Conservation (phyloP, 30 jellyfish, hydroid and myxozoan genomes). For the Pseudorhiza aurosa region DNA sequence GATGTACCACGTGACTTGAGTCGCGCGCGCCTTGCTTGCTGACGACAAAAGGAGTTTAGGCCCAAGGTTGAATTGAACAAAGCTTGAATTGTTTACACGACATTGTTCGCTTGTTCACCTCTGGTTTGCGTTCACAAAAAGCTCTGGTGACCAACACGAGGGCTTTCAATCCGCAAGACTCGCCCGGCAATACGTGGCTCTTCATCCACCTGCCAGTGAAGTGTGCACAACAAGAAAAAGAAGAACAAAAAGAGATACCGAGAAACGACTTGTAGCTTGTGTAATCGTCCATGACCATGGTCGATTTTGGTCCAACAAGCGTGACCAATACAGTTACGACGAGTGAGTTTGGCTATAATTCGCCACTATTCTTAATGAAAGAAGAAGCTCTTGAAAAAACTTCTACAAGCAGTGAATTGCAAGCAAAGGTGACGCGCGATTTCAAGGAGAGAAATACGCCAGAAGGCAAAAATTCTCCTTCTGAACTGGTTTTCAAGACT, state of each 20-base stretch:
- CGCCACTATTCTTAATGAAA: slow-evolving; percentile 81
- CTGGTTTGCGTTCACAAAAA: slow-evolving; percentile 50
- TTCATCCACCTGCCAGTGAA: slow-evolving; percentile 79
- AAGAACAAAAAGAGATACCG: slow-evolving; percentile 34
- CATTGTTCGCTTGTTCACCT: slow-evolving; percentile 53
- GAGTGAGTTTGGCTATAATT: slow-evolving; percentile 82
- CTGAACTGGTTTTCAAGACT: slow-evolving; percentile 72
- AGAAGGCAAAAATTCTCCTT: slow-evolving; percentile 46
- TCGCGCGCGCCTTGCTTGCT: slow-evolving; percentile 67
- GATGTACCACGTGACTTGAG: slow-evolving; percentile 58
- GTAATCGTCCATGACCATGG: slow-evolving; percentile 98
- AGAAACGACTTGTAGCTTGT: slow-evolving; percentile 75
- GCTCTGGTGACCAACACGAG: slow-evolving; percentile 83
- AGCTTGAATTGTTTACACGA: slow-evolving; percentile 59
- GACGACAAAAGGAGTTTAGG: slow-evolving; percentile 68
- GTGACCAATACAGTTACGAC: slow-evolving; percentile 87
- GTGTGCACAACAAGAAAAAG: slow-evolving; percentile 75
- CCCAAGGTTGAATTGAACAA: slow-evolving; percentile 60
- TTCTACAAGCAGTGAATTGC: slow-evolving; percentile 46
- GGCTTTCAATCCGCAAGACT: slow-evolving; percentile 66
- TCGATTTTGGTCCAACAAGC: slow-evolving; percentile 99
- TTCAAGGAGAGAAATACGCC: slow-evolving; percentile 67
- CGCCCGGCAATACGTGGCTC: slow-evolving; percentile 71
- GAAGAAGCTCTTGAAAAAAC: slow-evolving; percentile 68
- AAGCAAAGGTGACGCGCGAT: slow-evolving; percentile 57